Evolutionary conservation across 2,888 invertebrate species (phyloP).

Genomic region (Drosophila atripex): DNA sequence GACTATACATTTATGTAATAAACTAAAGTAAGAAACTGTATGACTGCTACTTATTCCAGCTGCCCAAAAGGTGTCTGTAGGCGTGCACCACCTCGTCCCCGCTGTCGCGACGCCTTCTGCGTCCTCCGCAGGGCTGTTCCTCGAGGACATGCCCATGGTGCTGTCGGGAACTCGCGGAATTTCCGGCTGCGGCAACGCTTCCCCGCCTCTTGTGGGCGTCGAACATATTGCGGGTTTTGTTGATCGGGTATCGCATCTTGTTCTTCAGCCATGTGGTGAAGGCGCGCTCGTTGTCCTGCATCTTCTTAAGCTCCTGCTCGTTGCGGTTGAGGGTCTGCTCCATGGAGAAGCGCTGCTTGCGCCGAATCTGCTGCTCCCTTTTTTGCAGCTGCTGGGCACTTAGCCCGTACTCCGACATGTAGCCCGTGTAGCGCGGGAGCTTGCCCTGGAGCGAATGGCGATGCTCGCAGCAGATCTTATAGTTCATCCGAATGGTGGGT

Average conservation of each 20-base stretch:
- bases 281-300: slow-evolving; percentile 85
- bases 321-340: slow-evolving; percentile 82
- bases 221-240: slow-evolving; percentile 83
- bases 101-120: slow-evolving; percentile 44
- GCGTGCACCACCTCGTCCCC: slow-evolving; percentile 54
- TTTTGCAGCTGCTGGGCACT: slow-evolving; percentile 84
- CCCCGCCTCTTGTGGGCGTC: slow-evolving; percentile 71
- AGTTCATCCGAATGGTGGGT: slow-evolving; percentile 76
- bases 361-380: slow-evolving; percentile 82
- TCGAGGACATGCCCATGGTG: not conserved
- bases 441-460: slow-evolving; percentile 82
- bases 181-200: slow-evolving; percentile 53
- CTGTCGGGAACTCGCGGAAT: not conserved
- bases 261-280: slow-evolving; percentile 85
- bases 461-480: slow-evolving; percentile 84
- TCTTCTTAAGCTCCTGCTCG: slow-evolving; percentile 83
- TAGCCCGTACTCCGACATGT: slow-evolving; percentile 85
- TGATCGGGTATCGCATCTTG: slow-evolving; percentile 83
- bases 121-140: slow-evolving; percentile 3
- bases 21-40: slow-evolving; percentile 34
- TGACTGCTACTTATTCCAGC: slow-evolving; percentile 61
- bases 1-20: slow-evolving; percentile 48
- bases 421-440: slow-evolving; percentile 85
- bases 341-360: slow-evolving; percentile 69
- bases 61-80: slow-evolving; percentile 62